Evolutionary conservation across 1,140 invertebrate genomes (phyloP).

Genomic region (Triops longicaudatus): DNA sequence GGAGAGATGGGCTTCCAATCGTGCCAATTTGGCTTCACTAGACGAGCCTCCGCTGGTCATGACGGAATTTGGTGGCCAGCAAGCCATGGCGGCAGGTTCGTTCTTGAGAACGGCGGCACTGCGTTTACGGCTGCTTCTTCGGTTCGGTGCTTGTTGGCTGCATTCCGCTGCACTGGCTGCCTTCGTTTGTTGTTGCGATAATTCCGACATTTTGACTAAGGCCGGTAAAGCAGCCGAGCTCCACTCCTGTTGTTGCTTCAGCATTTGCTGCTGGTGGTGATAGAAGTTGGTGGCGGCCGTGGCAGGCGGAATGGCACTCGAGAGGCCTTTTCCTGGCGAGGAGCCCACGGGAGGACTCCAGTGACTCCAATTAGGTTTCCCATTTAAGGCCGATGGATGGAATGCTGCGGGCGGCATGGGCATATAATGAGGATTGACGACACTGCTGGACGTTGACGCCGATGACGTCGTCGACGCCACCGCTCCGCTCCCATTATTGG

Average conservation of each 20-base stretch:
- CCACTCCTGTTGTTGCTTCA: not conserved
- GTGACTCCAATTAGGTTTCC: slow-evolving; percentile 12
- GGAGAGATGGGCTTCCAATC: not conserved
- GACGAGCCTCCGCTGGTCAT: not conserved
- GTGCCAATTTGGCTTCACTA: not conserved
- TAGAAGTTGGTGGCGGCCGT: slow-evolving; percentile 13
- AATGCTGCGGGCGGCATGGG: slow-evolving; percentile 13
- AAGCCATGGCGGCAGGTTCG: not conserved
- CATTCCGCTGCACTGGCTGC: not conserved
- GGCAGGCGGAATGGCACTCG: slow-evolving; percentile 3
- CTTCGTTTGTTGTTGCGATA: not conserved
- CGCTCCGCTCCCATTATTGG: not conserved
- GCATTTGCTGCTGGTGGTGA: not conserved
- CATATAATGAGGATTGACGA: slow-evolving; percentile 3
- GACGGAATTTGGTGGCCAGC: not conserved
- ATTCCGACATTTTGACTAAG: not conserved
- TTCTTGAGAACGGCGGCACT: not conserved
- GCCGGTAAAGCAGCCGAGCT: not conserved
- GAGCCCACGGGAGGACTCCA: slow-evolving; percentile 7
- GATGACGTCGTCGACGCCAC: not conserved
- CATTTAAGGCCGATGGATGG: slow-evolving; percentile 11
- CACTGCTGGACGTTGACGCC: not conserved
- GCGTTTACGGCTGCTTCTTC: not conserved
- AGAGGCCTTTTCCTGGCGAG: not conserved
- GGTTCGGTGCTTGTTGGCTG: not conserved